These are phyloP conservation scores for Mesodorylaimus sp. DNA, from an alignment of 2,888 invertebrate species.

Conservation along the genomic window DNA sequence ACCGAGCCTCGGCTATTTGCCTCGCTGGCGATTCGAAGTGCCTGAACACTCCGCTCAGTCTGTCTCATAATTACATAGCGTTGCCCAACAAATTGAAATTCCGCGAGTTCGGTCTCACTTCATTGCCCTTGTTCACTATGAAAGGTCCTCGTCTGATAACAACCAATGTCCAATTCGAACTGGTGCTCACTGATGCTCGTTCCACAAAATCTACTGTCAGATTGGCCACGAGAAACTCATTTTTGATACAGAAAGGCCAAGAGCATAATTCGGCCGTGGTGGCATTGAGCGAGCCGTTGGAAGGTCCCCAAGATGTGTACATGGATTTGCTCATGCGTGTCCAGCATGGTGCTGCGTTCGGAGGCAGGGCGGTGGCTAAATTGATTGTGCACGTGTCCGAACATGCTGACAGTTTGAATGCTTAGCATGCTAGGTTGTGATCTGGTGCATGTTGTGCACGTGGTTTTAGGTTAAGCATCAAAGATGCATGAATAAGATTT, in stretches of 20 bases:
- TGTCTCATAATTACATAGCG: constrained; percentile 79
- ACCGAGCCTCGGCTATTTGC: constrained; percentile 17
- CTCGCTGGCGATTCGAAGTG: constrained; percentile 54
- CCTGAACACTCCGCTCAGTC: constrained; percentile 57
- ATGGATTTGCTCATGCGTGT: constrained; percentile 33
- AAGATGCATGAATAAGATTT: too few species aligned
- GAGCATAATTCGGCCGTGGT: constrained; percentile 33
- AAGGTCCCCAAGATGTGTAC: constrained; percentile 34
- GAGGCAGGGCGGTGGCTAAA: constrained; percentile 34
- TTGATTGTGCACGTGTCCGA: constrained; percentile 33
- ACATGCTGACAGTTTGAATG: constrained; percentile 17
- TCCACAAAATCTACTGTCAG: constrained; percentile 11
- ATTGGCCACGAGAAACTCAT: constrained; percentile 23
- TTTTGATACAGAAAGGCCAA: constrained; percentile 31
- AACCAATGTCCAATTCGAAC: constrained; percentile 32
- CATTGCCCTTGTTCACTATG: constrained; percentile 57
- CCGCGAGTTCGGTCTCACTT: constrained; percentile 44
- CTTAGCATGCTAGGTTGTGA: too few species aligned
- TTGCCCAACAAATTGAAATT: constrained; percentile 53
- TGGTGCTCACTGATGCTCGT: constrained; percentile 29
- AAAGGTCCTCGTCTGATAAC: constrained; percentile 28
- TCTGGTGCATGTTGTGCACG: too few species aligned
- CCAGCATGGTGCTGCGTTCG: constrained; percentile 27
- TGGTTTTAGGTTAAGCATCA: too few species aligned
- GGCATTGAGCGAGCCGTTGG: constrained; percentile 29